A percentile compares a stretch with the other conserved stretches of the same genome.
Evolutionary conservation across 2,888 invertebrate species (phyloP).

Genomic region (Creontiades dilutus): DNA sequence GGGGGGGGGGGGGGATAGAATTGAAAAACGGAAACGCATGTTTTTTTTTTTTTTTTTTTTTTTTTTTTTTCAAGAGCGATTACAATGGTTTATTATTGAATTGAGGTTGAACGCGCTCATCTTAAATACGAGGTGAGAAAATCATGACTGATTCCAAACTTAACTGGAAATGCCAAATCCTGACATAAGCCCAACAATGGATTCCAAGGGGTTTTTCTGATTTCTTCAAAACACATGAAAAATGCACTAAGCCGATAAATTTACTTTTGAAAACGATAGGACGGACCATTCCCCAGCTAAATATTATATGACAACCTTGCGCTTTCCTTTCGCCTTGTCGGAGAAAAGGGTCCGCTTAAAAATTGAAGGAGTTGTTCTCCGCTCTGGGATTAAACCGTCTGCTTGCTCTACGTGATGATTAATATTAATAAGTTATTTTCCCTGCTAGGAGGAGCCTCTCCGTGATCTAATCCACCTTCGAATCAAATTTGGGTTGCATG

Average conservation of each 20-base stretch:
- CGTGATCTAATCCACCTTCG: not conserved
- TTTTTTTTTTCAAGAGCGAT: no score
- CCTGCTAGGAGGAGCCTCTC: not conserved
- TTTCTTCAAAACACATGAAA: not conserved
- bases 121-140: no score
- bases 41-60: no score
- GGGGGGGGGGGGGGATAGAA: no score
- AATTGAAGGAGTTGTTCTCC: constrained; percentile 61
- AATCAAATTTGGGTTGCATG: not conserved
- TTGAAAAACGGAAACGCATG: no score
- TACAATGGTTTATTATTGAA: no score
- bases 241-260: constrained; percentile 1
- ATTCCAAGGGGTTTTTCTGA: not conserved
- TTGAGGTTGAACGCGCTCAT: no score
- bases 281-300: not conserved
- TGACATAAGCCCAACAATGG: not conserved
- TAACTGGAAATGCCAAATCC: no score
- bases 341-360: constrained; percentile 46
- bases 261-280: constrained; percentile 38
- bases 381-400: constrained; percentile 58
- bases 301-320: constrained; percentile 44
- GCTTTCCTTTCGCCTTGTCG: not conserved
- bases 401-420: constrained; percentile 62
- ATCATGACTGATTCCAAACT: no score
- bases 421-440: constrained; percentile 56